These are phyloP conservation scores for Zygaena filipendulae DNA, from an alignment of 2,888 invertebrate species.

Conservation along the genomic window DNA sequence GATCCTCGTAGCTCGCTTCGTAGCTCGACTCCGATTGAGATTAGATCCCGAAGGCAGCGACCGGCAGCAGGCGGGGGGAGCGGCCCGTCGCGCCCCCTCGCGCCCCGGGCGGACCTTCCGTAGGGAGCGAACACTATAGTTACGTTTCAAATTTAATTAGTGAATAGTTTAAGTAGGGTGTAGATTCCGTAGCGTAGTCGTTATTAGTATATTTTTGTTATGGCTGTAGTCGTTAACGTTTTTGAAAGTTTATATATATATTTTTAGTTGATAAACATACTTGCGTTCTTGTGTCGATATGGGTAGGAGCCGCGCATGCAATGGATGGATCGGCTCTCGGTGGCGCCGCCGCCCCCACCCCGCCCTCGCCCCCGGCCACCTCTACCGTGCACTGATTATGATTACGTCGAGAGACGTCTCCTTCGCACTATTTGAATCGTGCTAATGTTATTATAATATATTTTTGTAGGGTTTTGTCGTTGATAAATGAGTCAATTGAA, in stretches of 20 bases:
- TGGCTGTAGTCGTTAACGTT: constrained; percentile 67
- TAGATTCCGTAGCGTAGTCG: constrained; percentile 63
- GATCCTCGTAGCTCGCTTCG: constrained; percentile 31
- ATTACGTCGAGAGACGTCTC: too few species aligned
- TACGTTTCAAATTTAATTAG: constrained; percentile 60
- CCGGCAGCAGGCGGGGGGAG: constrained; percentile 16
- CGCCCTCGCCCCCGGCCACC: constrained; percentile 20
- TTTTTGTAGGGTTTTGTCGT: constrained; percentile 68
- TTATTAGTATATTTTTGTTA: constrained; percentile 67
- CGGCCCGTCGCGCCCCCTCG: constrained; percentile 16
- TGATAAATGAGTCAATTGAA: constrained; percentile 67
- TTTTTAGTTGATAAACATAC: constrained; percentile 51
- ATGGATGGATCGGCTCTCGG: constrained; percentile 7
- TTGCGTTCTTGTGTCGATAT: constrained; percentile 38
- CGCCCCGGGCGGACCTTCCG: constrained; percentile 29
- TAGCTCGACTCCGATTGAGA: constrained; percentile 40
- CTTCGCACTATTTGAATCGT: constrained; percentile 51
- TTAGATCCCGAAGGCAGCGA: too few species aligned
- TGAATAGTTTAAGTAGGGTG: constrained; percentile 57
- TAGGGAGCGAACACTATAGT: constrained; percentile 60
- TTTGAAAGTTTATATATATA: constrained; percentile 60
- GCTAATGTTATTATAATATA: constrained; percentile 65
- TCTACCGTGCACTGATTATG: too few species aligned
- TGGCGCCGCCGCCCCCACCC: constrained; percentile 11
- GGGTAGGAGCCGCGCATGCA: constrained; percentile 34